Evolutionary conservation across 2,888 invertebrate species (phyloP), one percentile per base, ranked within the genome.

Genomic region (Dynastes maya): DNA sequence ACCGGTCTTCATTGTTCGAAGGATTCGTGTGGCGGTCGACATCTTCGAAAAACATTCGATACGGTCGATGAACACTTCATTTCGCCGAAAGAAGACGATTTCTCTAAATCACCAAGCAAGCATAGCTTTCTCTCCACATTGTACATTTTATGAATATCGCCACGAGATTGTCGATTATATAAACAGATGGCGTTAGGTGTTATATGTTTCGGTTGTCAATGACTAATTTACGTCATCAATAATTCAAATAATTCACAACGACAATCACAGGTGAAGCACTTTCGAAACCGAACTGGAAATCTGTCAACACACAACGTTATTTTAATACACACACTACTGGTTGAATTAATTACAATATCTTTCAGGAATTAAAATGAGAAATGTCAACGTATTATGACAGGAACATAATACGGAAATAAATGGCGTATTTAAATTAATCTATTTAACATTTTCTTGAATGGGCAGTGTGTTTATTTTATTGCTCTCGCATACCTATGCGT

Each of bases 11-110:
- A 71, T 55, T 71, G 70, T 71, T n/a, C 53, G 53, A 11, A 0
- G n/a, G 29, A 29, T 13, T 37, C 32, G 29, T 55, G 22, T 55
- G 29, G 70, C 53, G 70, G 55, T 71, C 51, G 37, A 71, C 29
- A 71, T 71, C 53, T 71, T 55, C 70, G 16, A 29, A 40, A 68
- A 53, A 71, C 53, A 71, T 71, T 71, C 37, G 70, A 55, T 53
- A 53, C 53, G 53, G 53, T 53, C 16, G n/a, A 16, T 53, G 16
- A 53, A 53, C 16, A 53, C 53, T 71, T 71, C 55, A 13, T 55
- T 53, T 55, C 55, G 32, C 53, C 53, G 53, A 22, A 53, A 51
- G 32, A 27, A 65, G 40, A 65, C n/a, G 37, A 53, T 53, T 16
- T 65, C 32, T 63, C 63, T 63, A 29, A 32, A 29, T 63, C 32